A percentile compares a stretch with the other conserved stretches of the same genome.
phyloP scores from a whole-genome alignment of 2,797 vertebrate genomes.

The Thripadectes ignobilis region DNA sequence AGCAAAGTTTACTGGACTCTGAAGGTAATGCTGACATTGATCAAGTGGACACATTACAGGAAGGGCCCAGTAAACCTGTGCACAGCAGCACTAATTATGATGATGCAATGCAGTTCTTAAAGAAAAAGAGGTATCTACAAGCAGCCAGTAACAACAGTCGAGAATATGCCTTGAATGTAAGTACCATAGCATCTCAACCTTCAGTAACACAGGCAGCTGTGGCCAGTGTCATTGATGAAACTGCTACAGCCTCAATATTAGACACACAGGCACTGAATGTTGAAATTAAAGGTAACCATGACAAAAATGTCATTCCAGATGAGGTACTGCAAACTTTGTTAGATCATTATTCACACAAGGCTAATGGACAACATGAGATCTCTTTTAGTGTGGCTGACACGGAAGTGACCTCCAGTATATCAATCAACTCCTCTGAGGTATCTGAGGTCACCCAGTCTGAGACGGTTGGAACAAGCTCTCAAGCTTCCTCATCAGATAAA shows the following conservation, averaged over 20 bases:
- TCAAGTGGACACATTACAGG: slow-evolving; percentile 89
- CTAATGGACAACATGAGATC: slow-evolving; percentile 96
- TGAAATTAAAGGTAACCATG: slow-evolving; percentile 91
- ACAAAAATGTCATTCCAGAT: slow-evolving; percentile 96
- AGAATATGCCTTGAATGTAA: slow-evolving; percentile 90
- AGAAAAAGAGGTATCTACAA: slow-evolving; percentile 97
- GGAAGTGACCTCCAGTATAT: slow-evolving; percentile 97
- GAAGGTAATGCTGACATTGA: slow-evolving; percentile 90
- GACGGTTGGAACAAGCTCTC: slow-evolving; percentile 83
- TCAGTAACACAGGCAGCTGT: slow-evolving; percentile 90
- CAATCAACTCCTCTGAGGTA: slow-evolving; percentile 94
- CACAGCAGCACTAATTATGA: slow-evolving; percentile 96
- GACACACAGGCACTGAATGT: slow-evolving; percentile 89
- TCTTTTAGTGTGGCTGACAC: slow-evolving; percentile 94
- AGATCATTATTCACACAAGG: slow-evolving; percentile 98
- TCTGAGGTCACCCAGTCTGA: slow-evolving; percentile 89
- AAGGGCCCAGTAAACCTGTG: slow-evolving; percentile 88
- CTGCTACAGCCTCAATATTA: slow-evolving; percentile 88
- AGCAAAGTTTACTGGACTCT: slow-evolving; percentile 90
- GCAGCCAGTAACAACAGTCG: slow-evolving; percentile 88
- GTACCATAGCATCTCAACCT: slow-evolving; percentile 91
- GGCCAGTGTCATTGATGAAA: slow-evolving; percentile 92
- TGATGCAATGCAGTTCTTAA: slow-evolving; percentile 98
- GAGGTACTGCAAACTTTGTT: slow-evolving; percentile 97
- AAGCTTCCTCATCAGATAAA: slow-evolving; percentile 90